These are phyloP conservation scores for Chrysodeixis includens DNA, from an alignment of 2,888 invertebrate genomes.

Conservation along the genomic window DNA sequence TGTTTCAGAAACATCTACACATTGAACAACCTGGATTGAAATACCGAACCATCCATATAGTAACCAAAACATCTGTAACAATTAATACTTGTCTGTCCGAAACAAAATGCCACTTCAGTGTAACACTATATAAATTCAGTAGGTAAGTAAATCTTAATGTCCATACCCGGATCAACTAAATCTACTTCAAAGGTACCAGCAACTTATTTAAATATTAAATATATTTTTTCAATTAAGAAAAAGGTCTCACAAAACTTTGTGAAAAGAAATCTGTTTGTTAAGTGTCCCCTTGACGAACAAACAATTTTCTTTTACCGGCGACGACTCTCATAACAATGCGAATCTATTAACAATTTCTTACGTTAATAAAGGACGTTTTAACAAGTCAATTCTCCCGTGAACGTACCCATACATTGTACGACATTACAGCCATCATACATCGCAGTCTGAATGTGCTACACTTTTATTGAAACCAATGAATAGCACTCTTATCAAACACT, in stretches of 20 bases:
- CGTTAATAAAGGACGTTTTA: slow-evolving; percentile 4
- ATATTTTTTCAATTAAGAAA: slow-evolving; percentile 4
- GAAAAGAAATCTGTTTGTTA: slow-evolving; percentile 2
- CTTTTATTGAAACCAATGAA: not conserved
- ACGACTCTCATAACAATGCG: slow-evolving; percentile 4
- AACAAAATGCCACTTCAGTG: not conserved
- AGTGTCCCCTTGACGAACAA: slow-evolving; percentile 4
- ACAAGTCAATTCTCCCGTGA: not conserved
- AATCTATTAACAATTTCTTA: slow-evolving; percentile 4
- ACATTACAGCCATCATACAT: not conserved
- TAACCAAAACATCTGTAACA: too few relatives aligned
- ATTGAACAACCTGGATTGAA: too few relatives aligned
- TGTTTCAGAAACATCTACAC: too few relatives aligned
- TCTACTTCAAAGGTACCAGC: not conserved
- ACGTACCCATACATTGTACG: not conserved
- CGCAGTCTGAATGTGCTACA: not conserved
- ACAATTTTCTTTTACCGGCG: slow-evolving; percentile 4
- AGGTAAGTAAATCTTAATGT: not conserved
- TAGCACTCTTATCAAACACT: slow-evolving; percentile 16
- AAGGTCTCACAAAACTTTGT: slow-evolving; percentile 3
- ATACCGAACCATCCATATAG: too few relatives aligned
- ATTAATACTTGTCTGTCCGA: too few relatives aligned
- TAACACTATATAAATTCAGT: not conserved
- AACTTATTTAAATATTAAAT: slow-evolving; percentile 2
- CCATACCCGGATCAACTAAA: not conserved